These are phyloP conservation scores for Drosophila meridionalis DNA, from an alignment of 2,888 invertebrate genomes.

Conservation along the genomic window DNA sequence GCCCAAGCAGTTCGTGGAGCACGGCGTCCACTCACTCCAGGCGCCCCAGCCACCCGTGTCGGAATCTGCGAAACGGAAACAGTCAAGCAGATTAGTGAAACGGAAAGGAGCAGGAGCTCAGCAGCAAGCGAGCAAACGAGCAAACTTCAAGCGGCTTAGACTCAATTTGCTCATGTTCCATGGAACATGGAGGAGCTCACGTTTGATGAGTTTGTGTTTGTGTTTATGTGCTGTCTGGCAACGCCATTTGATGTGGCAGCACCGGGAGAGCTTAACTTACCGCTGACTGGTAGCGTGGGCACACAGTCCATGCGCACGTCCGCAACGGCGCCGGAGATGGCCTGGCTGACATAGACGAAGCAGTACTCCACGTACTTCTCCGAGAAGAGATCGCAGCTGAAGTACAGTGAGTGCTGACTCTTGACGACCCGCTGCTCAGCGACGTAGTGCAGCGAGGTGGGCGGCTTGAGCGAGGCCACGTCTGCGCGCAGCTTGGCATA, in stretches of 20 bases:
- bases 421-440: constrained; percentile 88
- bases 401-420: constrained; percentile 91
- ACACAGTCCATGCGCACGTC: constrained; percentile 94
- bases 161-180: not conserved
- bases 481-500: constrained; percentile 91
- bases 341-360: constrained; percentile 94
- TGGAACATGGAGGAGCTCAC: not conserved
- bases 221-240: not conserved
- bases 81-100: constrained; percentile 26
- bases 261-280: constrained; percentile 85
- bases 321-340: constrained; percentile 93
- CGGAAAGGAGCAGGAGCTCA: not conserved
- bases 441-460: constrained; percentile 88
- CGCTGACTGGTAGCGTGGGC: constrained; percentile 92
- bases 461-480: constrained; percentile 89
- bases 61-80: constrained; percentile 86
- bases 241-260: not conserved
- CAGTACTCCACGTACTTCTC: constrained; percentile 94
- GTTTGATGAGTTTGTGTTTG: not conserved
- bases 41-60: constrained; percentile 92
- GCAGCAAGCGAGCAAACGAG: not conserved
- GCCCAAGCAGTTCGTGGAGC: constrained; percentile 91
- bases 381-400: constrained; percentile 93
- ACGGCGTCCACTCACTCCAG: constrained; percentile 94
- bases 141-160: constrained; percentile 8